Evolutionary conservation across 2,888 invertebrate genomes (phyloP), one percentile per base, ranked within the genome.

Genomic region (Campoplex nolae): DNA sequence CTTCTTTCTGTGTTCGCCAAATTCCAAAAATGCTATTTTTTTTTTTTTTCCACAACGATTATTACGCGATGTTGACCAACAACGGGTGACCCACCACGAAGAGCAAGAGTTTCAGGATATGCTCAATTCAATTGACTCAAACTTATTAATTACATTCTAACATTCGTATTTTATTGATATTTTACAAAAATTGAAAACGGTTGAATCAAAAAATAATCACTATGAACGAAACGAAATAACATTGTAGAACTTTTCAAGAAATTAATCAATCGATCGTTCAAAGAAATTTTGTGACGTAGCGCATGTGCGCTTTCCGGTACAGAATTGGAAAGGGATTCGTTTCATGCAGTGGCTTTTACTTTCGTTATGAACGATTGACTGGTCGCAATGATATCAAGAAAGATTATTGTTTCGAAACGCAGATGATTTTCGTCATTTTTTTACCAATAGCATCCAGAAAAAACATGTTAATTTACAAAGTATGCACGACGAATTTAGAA

Each of bases 1-100:
- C 62, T 73, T 48, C 23, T 67, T 54, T 62, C 51, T 58, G 28
- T n/a, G 32, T 76, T 71, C 76, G 16, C 70, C 35, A 62, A 71
- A 81, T 65, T 35, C 54, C n/a, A 48, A 54, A 81, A 74, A 74
- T 54, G n/a, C n/a, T 18, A 38, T 0, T 62, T 45, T 51, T 65
- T 65, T 65, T 65, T 78, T 48, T 32, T n/a, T 45, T 11, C 23
- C 0, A 8, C 42, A 58, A 18, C 48, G 42, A 58, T 58, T 42
- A 75, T n/a, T 23, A 18, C n/a, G 54, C 32, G 18, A 42, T 23
- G 13, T 75, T 58, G 58, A 58, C 42, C 23, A 16, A 58, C 42
- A 23, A 23, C 28, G 58, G 35, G 13, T 9, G 35, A n/a, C 51
- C 18, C 18, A 51, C 51, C 51, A 51, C 51, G 51, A 18, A 18